Base-by-base conservation (phyloP, 2,888 invertebrate species). In the Nemotelus pantherinus region DNA sequence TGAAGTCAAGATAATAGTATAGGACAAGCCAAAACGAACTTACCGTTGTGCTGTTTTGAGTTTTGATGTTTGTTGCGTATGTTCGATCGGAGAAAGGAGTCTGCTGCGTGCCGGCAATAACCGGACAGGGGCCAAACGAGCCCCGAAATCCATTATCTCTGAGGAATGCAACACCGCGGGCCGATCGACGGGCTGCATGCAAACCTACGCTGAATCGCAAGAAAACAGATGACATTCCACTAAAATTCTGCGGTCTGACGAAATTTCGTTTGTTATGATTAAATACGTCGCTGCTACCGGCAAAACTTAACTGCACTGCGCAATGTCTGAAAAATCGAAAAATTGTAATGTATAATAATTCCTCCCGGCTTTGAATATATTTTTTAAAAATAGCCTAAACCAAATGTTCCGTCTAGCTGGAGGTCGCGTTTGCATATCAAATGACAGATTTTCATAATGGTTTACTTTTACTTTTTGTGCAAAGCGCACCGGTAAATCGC, bases 141-240 rank as follows among this genome's bases (percentile, higher is more conserved):
- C 60, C 48, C 74, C 74, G 63, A 10, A 60, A 43, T 10, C 74
- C 41, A 3, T 60, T 68, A 3, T 77, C 58, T 47, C 10, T 67
- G 41, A 77, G 43, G 47, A 44, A 76, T n/a, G 48, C 44, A n/a
- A 76, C 64, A 25, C 77, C 68, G 39, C 58, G 67, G 65, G 53
- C 50, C 6, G 70, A 53, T 9, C 65, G 4, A 53, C 68, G 63
- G 5, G 58, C 76, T 50, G 75, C 63, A 39, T 58, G 45, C 10
- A 77, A 74, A 60, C 76, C 57, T 45, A 75, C 74, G 41, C 74
- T 75, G 65, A 79, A 75, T 57, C 79, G 75, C 60, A 79, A 50
- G 48, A 79, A 53, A 71, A 76, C 77, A 71, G 79, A 76, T 79
- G 79, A 79, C 79, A 79, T 79, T 77, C 76, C 79, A 76, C 74